Evolutionary conservation across 2,888 invertebrate species (phyloP).

Genomic region (Nephrocerus scutellatus): DNA sequence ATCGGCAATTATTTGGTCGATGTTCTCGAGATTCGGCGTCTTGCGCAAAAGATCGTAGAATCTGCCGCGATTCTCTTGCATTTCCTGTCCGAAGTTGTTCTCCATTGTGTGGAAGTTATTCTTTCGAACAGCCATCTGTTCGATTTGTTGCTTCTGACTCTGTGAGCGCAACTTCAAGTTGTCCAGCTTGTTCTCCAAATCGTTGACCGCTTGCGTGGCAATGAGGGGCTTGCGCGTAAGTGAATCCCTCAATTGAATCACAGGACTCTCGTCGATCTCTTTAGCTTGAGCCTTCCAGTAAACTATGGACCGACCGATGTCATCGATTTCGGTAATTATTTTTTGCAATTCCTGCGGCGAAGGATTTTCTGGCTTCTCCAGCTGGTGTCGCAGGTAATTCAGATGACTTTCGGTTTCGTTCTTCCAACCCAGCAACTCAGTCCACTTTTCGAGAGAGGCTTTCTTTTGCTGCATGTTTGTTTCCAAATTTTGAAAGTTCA

Average conservation of each 20-base stretch:
- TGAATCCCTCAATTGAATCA: conserved; percentile 63
- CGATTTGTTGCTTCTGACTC: conserved; percentile 59
- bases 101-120: conserved; percentile 70
- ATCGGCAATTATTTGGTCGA: conserved; percentile 46
- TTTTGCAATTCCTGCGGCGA: conserved; percentile 63
- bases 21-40: conserved; percentile 40
- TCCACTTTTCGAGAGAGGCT: conserved; percentile 71
- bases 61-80: conserved; percentile 49
- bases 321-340: conserved; percentile 63
- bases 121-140: conserved; percentile 69
- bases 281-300: conserved; percentile 66
- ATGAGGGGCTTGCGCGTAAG: conserved; percentile 63
- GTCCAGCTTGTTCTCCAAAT: conserved; percentile 64
- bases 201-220: conserved; percentile 64
- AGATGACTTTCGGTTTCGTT: conserved; percentile 72
- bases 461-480: conserved; percentile 68
- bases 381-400: conserved; percentile 71
- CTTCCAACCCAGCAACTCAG: conserved; percentile 73
- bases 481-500: conserved; percentile 70
- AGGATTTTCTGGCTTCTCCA: conserved; percentile 64
- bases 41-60: conserved; percentile 35
- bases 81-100: conserved; percentile 59
- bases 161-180: conserved; percentile 61
- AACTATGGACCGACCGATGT: conserved; percentile 58
- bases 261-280: conserved; percentile 60